Conservation (phyloP, 2,113 vertebrate species). For the Brachionichthys hirsutus region DNA sequence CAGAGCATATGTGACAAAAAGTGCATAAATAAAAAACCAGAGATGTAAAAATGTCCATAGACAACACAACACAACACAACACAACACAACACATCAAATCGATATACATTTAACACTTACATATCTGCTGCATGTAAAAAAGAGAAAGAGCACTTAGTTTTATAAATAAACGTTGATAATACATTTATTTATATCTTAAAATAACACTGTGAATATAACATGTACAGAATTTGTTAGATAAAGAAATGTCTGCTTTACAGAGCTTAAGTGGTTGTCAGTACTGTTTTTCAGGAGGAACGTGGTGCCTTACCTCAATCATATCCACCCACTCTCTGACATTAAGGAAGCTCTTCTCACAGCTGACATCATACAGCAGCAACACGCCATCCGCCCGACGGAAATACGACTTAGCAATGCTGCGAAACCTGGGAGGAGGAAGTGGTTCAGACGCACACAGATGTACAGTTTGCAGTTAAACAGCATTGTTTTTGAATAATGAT, state of each 20-base stretch:
- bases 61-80: background rate
- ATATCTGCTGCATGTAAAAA: slow-evolving; percentile 58
- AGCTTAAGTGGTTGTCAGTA: background rate
- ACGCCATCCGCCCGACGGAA: slow-evolving; percentile 95
- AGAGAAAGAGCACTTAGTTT: slow-evolving; percentile 26
- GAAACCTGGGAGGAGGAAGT: slow-evolving; percentile 78
- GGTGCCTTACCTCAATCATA: slow-evolving; percentile 86
- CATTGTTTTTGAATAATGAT: background rate
- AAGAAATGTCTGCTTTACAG: background rate
- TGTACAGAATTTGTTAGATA: too few species aligned
- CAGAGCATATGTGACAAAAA: too few species aligned
- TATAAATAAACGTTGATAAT: background rate
- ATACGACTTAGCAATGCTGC: slow-evolving; percentile 96
- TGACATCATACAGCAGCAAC: slow-evolving; percentile 90
- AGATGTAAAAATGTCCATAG: slow-evolving; percentile 2
- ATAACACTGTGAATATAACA: background rate
- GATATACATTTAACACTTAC: slow-evolving; percentile 51
- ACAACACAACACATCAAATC: slow-evolving; percentile 1
- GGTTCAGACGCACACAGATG: background rate
- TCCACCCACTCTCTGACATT: slow-evolving; percentile 95
- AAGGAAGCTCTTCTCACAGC: slow-evolving; percentile 91
- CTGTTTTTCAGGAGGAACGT: background rate
- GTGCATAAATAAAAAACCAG: slow-evolving; percentile 3
- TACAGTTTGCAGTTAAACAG: background rate
- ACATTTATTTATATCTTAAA: background rate